Base-by-base conservation (phyloP, 2,888 invertebrate species). In the Allolobophora icterica region DNA sequence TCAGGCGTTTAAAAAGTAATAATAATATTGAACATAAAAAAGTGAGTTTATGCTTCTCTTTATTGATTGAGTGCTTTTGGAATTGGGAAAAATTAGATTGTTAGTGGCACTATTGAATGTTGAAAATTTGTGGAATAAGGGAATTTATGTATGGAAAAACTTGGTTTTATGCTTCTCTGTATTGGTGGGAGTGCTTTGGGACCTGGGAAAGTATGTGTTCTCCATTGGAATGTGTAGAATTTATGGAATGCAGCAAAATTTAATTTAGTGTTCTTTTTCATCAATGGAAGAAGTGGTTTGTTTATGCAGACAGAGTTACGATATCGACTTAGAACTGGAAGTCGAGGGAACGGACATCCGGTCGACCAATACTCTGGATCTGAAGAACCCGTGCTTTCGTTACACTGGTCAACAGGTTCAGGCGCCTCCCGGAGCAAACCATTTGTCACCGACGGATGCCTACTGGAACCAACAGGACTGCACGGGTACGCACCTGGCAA, bases 311-410 rank as follows among this genome's bases (percentile, higher is more conserved):
- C 99, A 99, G 96, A 99, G 99, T 94, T 99, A 99, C 94, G 99
- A 99, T 96, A 99, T 99, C 6, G 98, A 99, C 33, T 99, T 99
- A 95, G 98, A 98, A 94, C 96, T 99, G 93, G 97, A 97, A 93
- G 96, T 99, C 92, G 98, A 98, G 95, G 98, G 98, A 84, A 84
- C 45, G 30, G 97, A 97, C 92, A 95, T 96, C 35, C 97, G 97
- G 92, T 98, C 98, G 84, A 97, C 97, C 92, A 99, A 99, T 95
- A 98, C 98, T n/a, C 96, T 99, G 94, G 99, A 99, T 95, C 96
- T 99, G 94, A 99, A 99, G 96, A 99, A 99, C 96, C 99, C 99
- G 0, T 99, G 91, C 84, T 92, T 92, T 58, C 97, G 99, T 95
- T 95, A 95, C 94, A 95, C 95, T 40, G 95, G 95, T 35, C 94